Conservation (phyloP, 2,888 invertebrate species). For the Lepas anatifera region DNA sequence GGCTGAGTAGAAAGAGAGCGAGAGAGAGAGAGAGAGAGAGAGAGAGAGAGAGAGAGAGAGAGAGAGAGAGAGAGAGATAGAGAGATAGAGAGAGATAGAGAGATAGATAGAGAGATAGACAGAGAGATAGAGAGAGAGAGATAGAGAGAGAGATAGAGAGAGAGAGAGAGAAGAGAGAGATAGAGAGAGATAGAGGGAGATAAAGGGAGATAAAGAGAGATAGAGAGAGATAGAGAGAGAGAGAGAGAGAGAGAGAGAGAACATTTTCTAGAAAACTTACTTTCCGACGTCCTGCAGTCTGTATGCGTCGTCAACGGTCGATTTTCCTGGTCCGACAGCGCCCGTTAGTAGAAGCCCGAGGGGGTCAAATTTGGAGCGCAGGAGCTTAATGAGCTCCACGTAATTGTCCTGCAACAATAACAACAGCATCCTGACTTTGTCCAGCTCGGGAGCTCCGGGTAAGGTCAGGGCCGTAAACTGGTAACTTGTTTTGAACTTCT, state of each 20-base stretch:
- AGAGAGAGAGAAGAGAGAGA: too few relatives aligned
- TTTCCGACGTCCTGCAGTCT: constrained; percentile 41
- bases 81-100: too few relatives aligned
- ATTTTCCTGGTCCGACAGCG: constrained; percentile 45
- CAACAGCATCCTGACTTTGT: neutral
- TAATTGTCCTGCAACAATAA: constrained; percentile 37
- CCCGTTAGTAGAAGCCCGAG: constrained; percentile 44
- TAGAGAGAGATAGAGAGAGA: too few relatives aligned
- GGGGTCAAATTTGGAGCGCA: constrained; percentile 42
- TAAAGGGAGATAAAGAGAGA: too few relatives aligned
- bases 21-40: too few relatives aligned
- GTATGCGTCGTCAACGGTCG: constrained; percentile 42
- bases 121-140: too few relatives aligned
- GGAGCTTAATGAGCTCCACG: constrained; percentile 42
- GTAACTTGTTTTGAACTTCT: too few relatives aligned
- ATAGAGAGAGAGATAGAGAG: too few relatives aligned
- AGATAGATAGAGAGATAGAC: too few relatives aligned
- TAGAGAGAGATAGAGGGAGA: too few relatives aligned
- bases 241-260: neutral
- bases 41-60: neutral
- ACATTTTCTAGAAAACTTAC: neutral
- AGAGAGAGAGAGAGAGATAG: too few relatives aligned
- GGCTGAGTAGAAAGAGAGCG: too few relatives aligned
- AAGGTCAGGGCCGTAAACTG: neutral
- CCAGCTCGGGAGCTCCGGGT: neutral